Evolutionary conservation across 1,140 invertebrate genomes (phyloP), one percentile per base, ranked within the genome.

Genomic region (Drosophila sulfurigaster): DNA sequence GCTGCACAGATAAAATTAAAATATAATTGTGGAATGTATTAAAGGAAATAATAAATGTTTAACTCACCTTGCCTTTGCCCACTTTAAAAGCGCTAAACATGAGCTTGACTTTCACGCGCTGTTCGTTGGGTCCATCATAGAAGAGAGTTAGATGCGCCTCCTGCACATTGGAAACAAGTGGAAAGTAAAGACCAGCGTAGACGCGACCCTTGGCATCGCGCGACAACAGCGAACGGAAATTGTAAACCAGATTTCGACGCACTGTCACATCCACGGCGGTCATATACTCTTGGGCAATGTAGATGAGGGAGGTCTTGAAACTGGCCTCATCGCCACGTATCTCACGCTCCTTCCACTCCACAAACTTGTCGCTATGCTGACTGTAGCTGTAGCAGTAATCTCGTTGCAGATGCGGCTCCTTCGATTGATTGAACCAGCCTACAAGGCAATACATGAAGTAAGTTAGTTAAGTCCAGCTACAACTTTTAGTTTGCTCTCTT

Each of bases 161-260:
- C 64, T 93, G 93, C 30, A 94, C 93, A 54, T 95, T 94, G 54
- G 94, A 92, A 54, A 94, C 92, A 10, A 96, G 91, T 13, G 96
- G 95, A 88, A 98, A 98, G 93, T 98, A 98, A 57, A 98, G 93
- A 5, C 97, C 97, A 63, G 97, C 96, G 6, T 95, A 94, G 3
- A 98, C 93, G 60, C 96, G 95, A 35, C 97, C 97, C 79, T 97
- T 97, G 51, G 95, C 95, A 88, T 98, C 96, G 45, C 97, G 95
- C 7, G 96, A 94, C 20, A 98, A 93, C 4, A 98, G 93, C 88
- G 96, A 97, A 79, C 96, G 93, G 93, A 98, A 98, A 85, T 96
- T 96, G 92, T 98, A 98, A 15, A 97, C 96, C 72, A 98, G 93
- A 93, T 98, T 98, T 78, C 97, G 94, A 67, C 97, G 95, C 92